Conservation (phyloP, 1,140 invertebrate genomes). For the Brachionus calyciflorus region DNA sequence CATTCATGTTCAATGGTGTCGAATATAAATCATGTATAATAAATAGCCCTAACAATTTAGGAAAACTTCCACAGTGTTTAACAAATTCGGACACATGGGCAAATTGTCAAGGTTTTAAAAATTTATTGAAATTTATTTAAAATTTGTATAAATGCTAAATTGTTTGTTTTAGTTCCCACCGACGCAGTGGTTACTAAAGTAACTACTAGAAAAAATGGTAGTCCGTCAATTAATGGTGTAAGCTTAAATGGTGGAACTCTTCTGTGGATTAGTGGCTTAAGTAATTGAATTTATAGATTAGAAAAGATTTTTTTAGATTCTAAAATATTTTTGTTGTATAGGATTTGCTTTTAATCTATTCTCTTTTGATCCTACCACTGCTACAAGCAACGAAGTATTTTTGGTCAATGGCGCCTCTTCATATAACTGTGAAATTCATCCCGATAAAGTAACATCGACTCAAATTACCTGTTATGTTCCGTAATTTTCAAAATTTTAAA, state of each 20-base stretch:
- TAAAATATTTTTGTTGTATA: background rate
- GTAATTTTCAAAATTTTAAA: background rate
- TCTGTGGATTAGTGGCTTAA: background rate
- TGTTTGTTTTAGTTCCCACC: conserved; percentile 31
- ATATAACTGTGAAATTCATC: conserved; percentile 25
- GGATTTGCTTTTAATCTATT: conserved; percentile 18
- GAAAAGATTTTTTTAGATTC: background rate
- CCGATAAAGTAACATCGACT: conserved; percentile 28
- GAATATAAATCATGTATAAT: conserved; percentile 4
- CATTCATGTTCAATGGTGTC: conserved; percentile 17
- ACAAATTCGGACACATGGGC: background rate
- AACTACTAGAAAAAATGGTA: background rate
- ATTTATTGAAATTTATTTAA: background rate
- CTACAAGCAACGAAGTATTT: conserved; percentile 7
- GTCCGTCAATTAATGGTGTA: background rate
- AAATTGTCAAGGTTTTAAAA: background rate
- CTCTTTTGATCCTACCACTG: background rate
- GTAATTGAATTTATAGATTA: background rate
- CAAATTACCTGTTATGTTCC: conserved; percentile 30
- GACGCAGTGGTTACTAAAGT: conserved; percentile 3
- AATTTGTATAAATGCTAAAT: too few relatives aligned
- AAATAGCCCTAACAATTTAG: background rate
- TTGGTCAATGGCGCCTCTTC: background rate
- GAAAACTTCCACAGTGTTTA: background rate
- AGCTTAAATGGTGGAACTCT: conserved; percentile 33